Base-by-base conservation (phyloP, 2,113 vertebrate genomes). In the Asarcornis scutulata region DNA sequence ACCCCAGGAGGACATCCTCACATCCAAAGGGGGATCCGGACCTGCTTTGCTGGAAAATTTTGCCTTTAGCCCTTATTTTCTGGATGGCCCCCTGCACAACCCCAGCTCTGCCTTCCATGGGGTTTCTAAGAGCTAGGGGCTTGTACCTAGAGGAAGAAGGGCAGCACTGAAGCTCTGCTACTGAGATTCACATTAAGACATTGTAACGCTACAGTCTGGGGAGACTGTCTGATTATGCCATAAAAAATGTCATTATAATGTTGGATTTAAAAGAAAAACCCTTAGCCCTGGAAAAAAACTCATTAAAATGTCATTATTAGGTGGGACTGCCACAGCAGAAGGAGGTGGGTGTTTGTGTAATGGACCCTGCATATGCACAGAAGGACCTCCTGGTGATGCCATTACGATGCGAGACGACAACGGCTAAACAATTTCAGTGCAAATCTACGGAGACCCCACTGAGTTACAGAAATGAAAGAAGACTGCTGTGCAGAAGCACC, bases 301-400 rank as follows among this genome's bases (percentile, higher is more conserved):
- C 93, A 82, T 97, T 94, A 95, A 80, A 78, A 94, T 86, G 83
- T 68, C 91, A 68, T 93, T 92, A 94, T 74, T 92, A 95, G 83
- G 86, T 96, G 83, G 89, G 86, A 92, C 42, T 0, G 0, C 69
- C 71, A 27, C 20, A 88, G 76, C 76, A 96, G 84, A 89, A 91
- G 86, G 87, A 96, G 89, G 86, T 88, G 83, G 69, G 42, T 79
- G 59, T 89, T 91, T 84, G 92, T 48, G 93, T 96, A 97, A 97
- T 96, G 87, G 91, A 59, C 87, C 92, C 94, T 94, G 82, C 32
- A 74, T 59, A 76, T 16, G 32, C 82, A 95, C 88, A 95, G 91
- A 96, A 96, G 93, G 94, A 86, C 93, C 95, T 91, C 95, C 96
- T 90, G 82, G 89, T 83, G 92, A 96, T 91, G 73, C 69, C 60